Percentiles rank a stretch among this genome's conserved stretches.
phyloP scores from a whole-genome alignment of 2,797 vertebrate genomes.

The Fundulus diaphanus region DNA sequence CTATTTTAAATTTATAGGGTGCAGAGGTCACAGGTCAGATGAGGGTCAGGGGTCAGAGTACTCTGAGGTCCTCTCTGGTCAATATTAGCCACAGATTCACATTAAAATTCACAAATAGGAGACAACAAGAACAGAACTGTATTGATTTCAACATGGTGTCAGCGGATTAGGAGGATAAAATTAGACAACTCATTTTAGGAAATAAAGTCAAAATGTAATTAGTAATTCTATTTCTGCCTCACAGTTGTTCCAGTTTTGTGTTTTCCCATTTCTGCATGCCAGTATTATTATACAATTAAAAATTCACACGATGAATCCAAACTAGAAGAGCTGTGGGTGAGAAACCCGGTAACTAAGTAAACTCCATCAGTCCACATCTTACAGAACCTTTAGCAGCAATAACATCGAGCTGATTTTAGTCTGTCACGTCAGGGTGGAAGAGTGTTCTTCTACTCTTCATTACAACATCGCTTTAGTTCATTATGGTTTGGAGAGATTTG shows the following conservation, averaged over 20 bases:
- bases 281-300: no score
- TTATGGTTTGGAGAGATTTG: not conserved
- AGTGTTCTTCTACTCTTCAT: not conserved
- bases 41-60: constrained; percentile 24
- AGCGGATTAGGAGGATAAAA: not conserved
- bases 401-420: not conserved
- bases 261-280: no score
- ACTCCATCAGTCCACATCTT: not conserved
- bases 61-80: constrained; percentile 18
- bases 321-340: no score
- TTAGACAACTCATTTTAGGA: not conserved
- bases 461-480: not conserved
- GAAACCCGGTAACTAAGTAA: no score
- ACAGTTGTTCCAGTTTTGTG: no score
- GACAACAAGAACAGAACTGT: not conserved
- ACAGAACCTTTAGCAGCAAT: not conserved
- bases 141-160: not conserved
- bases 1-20: not conserved
- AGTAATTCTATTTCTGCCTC: no score
- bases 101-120: not conserved
- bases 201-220: no score
- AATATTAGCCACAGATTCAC: not conserved
- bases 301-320: no score
- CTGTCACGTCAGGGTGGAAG: not conserved
- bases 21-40: constrained; percentile 31